Conservation (phyloP, 53 echinoderm and acorn worm species). For the Echinometra lucunter region DNA sequence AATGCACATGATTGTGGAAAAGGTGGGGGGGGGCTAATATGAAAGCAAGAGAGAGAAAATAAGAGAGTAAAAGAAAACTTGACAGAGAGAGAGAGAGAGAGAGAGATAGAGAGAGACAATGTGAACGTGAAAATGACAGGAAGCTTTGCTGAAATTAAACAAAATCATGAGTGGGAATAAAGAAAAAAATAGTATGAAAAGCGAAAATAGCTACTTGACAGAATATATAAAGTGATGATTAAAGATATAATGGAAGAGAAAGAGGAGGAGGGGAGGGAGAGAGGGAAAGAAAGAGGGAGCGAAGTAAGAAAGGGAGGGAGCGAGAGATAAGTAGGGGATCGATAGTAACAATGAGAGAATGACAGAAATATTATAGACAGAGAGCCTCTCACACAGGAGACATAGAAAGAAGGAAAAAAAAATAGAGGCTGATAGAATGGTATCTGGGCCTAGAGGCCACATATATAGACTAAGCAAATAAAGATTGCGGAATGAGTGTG, state of each 20-base stretch:
- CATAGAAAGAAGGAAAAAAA: neutral
- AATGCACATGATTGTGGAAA: too few species aligned
- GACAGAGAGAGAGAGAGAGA: too few species aligned
- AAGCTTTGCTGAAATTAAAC: too few species aligned
- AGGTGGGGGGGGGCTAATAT: too few species aligned
- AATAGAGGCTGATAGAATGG: slow-evolving; percentile 34
- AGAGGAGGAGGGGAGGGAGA: neutral
- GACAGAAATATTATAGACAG: neutral
- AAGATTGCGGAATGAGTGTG: slow-evolving; percentile 55
- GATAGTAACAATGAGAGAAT: neutral
- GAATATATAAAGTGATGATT: neutral
- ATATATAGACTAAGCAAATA: slow-evolving; percentile 71
- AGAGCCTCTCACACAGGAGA: neutral
- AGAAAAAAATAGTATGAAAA: neutral
- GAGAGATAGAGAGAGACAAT: neutral
- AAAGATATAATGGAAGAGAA: too few species aligned
- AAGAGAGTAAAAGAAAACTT: too few species aligned
- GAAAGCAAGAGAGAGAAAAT: too few species aligned
- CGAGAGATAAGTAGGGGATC: neutral
- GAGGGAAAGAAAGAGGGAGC: neutral
- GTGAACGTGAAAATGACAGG: too few species aligned
- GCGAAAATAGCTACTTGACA: neutral
- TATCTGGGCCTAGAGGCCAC: slow-evolving; percentile 61
- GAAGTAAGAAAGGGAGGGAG: neutral
- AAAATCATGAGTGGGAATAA: too few species aligned